Percentiles rank a stretch among this genome's conserved stretches.
Conservation (phyloP, 2,113 vertebrate genomes). For the Andinoacara biseriatus region DNA sequence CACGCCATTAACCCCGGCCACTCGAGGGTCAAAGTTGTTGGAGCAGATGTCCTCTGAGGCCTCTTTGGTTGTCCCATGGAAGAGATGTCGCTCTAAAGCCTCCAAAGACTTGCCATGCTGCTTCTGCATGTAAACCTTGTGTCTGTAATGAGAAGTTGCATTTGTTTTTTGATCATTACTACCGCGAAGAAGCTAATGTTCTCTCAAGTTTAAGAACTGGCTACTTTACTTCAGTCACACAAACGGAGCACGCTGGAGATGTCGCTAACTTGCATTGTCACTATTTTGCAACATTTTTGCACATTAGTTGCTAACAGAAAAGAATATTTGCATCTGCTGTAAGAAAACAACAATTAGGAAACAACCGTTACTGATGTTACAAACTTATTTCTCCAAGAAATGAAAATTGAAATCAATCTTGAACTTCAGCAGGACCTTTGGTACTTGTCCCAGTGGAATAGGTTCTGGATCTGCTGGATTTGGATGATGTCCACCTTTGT, state of each 20-base stretch:
- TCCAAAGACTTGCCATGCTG: neutral
- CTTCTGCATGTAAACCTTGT: conserved; percentile 60
- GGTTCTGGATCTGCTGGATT: conserved; percentile 73
- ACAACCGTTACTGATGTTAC: neutral
- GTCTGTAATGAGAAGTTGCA: conserved; percentile 29
- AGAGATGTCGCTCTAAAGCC: conserved; percentile 66
- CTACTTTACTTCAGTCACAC: no score
- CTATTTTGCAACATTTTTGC: neutral
- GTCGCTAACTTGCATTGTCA: no score
- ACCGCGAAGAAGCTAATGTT: neutral
- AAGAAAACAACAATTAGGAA: neutral
- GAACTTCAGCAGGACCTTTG: conserved; percentile 52
- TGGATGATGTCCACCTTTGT: conserved; percentile 48
- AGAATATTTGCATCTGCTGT: neutral
- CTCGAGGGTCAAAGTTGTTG: conserved; percentile 73
- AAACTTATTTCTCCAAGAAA: neutral
- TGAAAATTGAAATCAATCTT: neutral
- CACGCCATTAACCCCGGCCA: conserved; percentile 58
- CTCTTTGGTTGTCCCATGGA: conserved; percentile 61
- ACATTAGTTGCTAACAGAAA: neutral
- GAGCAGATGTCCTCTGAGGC: conserved; percentile 57
- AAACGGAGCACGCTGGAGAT: no score
- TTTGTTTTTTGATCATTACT: neutral
- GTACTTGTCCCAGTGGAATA: conserved; percentile 75
- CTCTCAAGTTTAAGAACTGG: no score